These are phyloP conservation scores for Ondatra zibethicus DNA, from an alignment of 2,113 vertebrate genomes.

Conservation along the genomic window DNA sequence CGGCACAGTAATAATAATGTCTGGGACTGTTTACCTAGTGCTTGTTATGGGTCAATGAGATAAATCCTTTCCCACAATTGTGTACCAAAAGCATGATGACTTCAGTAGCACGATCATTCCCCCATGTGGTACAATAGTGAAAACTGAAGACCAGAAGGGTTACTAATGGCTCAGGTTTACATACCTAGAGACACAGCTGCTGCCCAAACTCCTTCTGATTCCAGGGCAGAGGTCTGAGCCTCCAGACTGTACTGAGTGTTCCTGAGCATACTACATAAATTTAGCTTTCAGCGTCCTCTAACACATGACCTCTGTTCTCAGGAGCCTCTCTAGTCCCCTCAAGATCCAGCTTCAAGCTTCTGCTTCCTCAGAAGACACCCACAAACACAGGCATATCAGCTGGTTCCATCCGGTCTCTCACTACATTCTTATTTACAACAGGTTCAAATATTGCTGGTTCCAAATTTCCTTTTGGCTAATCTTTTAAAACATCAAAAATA, in stretches of 20 bases:
- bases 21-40: background rate
- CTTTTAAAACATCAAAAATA: slow-evolving; percentile 35
- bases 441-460: background rate
- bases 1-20: background rate
- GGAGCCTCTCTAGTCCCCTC: background rate
- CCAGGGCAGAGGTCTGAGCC: background rate
- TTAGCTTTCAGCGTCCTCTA: background rate
- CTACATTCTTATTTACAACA: background rate
- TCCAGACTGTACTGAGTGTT: background rate
- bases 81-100: background rate
- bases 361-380: background rate
- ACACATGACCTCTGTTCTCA: background rate
- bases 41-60: background rate
- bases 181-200: background rate
- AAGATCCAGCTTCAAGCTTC: background rate
- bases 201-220: background rate
- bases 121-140: background rate
- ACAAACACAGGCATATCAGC: fast-evolving
- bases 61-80: background rate
- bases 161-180: background rate
- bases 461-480: background rate
- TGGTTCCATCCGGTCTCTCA: background rate
- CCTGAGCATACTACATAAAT: background rate
- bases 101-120: background rate
- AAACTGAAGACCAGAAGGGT: background rate